Evolutionary conservation across 2,113 vertebrate species (phyloP).

Genomic region (Jaculus jaculus): DNA sequence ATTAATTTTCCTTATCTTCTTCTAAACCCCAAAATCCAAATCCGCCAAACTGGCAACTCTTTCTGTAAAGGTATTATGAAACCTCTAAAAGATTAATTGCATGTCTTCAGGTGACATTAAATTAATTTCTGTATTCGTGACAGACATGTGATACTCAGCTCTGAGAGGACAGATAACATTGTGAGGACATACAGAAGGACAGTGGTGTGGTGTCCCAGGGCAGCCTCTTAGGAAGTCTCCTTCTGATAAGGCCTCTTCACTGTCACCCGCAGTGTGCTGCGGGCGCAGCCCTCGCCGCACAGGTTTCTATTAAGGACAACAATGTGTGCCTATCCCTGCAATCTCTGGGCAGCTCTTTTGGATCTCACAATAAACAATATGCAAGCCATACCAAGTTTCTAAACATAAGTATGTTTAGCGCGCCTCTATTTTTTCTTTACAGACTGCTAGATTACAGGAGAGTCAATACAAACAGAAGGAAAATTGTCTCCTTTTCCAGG

Average conservation of each 20-base stretch:
- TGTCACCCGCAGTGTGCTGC: constrained; percentile 86
- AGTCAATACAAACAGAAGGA: background rate
- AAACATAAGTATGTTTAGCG: background rate
- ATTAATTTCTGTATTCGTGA: constrained; percentile 94
- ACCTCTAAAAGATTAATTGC: constrained; percentile 97
- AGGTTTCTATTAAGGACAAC: constrained; percentile 91
- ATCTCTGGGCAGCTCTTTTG: constrained; percentile 81
- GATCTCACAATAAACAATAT: constrained; percentile 64
- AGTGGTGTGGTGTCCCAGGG: constrained; percentile 90
- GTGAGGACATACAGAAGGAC: constrained; percentile 92
- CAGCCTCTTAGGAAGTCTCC: constrained; percentile 89
- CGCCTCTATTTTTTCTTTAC: background rate
- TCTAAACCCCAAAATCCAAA: constrained; percentile 98
- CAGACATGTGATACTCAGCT: constrained; percentile 90
- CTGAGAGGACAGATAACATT: constrained; percentile 97
- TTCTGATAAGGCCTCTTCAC: constrained; percentile 86
- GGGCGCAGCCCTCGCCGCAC: constrained; percentile 84
- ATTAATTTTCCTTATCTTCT: constrained; percentile 99
- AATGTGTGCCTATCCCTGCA: constrained; percentile 86
- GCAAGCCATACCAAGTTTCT: constrained; percentile 52
- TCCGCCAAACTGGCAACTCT: constrained; percentile 96
- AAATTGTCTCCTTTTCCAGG: background rate
- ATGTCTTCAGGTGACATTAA: constrained; percentile 95
- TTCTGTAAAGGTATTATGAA: constrained; percentile 98
- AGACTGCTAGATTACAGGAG: background rate